Percentiles rank a stretch among this genome's conserved stretches.
Evolutionary conservation across 2,797 vertebrate species (phyloP).

Genomic region (Dendrocincla tyrannina): DNA sequence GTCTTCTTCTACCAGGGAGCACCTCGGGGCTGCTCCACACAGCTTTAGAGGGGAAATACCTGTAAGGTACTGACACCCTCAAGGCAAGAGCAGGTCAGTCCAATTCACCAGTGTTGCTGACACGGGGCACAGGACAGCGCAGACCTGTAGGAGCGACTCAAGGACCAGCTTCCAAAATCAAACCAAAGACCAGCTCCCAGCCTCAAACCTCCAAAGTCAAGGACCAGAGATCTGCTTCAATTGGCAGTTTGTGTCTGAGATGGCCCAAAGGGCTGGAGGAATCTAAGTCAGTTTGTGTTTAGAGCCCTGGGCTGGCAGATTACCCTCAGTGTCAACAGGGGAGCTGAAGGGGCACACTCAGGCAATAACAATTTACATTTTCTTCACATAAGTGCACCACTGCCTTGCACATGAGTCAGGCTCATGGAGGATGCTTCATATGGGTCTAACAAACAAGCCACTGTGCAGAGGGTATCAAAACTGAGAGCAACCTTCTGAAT

Average conservation of each 20-base stretch:
- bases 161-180: not conserved
- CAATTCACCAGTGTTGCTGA: accelerated
- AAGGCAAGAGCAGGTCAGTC: not conserved
- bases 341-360: not conserved
- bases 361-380: not conserved
- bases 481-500: not conserved
- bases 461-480: not conserved
- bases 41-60: not conserved
- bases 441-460: not conserved
- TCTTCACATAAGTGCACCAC: not conserved
- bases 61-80: not conserved
- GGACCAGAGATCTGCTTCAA: not conserved
- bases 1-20: not conserved
- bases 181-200: not conserved
- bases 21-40: not conserved
- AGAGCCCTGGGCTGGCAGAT: not conserved
- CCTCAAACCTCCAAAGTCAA: not conserved
- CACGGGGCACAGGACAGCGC: not conserved
- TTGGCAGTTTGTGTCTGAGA: not conserved
- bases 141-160: not conserved
- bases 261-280: not conserved
- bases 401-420: not conserved
- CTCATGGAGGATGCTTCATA: not conserved
- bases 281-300: not conserved
- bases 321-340: accelerated